Base-by-base conservation (phyloP, 2,888 invertebrate species). In the Cryptus viduatorius region DNA sequence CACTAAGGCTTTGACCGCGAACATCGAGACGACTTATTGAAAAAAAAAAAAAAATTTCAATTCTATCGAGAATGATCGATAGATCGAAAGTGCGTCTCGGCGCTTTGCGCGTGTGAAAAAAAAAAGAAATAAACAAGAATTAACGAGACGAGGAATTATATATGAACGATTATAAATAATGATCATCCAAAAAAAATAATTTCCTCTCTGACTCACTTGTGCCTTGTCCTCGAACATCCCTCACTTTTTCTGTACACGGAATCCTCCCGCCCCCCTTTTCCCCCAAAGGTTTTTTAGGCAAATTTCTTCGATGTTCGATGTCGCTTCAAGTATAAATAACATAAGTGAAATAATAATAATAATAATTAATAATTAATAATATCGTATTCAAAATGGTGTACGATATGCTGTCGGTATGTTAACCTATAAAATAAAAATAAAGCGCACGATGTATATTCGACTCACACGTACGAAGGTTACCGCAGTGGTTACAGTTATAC, bases 251-350 rank as follows among this genome's bases (percentile, higher is more conserved):
- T 82, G 64, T 75, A 86, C 82, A 75, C 76, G 72, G 80, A 85
- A 75, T 56, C 56, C 48, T 53, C 53, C 71, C 44, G 44, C 72
- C 59, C 68, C 64, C 37, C 29, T 79, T 19, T 46, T 42, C 67
- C 29, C 50, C 68, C 64, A 75, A 75, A 72, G 73, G 83, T 87
- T 82, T 79, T 86, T 83, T 73, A 87, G 80, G 78, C 86, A 87
- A 88, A 86, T 87, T 87, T 91, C 87, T 88, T 91, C 87, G 89
- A 91, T 91, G 91, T 91, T 92, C 91, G 91, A 92, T 91, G 92
- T 92, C 84, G 89, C 90, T 91, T 90, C 84, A 90, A 89, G 79
- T 84, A 73, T 50, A 46, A 65, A 56, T 37, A 37, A 79, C 42
- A 76, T 80, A 85, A 84, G 83, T 56, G 56, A 83, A 72, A 78